Conservation (phyloP, 2,113 vertebrate genomes). For the Microcebus murinus region DNA sequence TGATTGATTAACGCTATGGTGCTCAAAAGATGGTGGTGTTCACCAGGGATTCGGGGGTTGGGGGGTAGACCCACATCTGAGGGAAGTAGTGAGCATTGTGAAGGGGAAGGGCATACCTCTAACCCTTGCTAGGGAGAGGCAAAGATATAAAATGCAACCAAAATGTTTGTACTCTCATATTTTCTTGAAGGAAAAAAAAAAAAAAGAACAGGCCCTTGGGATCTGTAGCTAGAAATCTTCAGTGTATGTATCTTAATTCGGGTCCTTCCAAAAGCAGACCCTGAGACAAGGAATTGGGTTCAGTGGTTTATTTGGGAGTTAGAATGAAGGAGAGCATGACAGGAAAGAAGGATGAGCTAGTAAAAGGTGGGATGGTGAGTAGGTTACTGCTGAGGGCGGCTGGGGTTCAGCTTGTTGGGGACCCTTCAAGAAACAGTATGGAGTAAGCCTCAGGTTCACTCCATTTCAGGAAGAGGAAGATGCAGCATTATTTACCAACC, state of each 20-base stretch:
- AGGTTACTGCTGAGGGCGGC: not conserved
- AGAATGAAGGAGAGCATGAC: not conserved
- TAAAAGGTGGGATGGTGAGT: not conserved
- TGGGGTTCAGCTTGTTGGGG: not conserved
- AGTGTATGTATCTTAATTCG: not conserved
- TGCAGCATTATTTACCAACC: accelerated
- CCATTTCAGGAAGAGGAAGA: accelerated
- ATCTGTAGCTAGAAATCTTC: not conserved
- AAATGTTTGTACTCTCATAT: too few relatives aligned
- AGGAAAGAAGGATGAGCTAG: not conserved
- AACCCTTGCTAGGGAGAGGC: too few relatives aligned
- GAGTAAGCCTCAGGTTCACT: not conserved
- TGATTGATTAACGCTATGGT: too few relatives aligned
- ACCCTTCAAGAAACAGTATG: not conserved
- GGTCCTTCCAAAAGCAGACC: not conserved
- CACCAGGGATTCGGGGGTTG: too few relatives aligned
- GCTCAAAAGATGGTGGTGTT: too few relatives aligned
- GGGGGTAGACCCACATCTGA: too few relatives aligned
- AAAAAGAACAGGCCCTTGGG: too few relatives aligned
- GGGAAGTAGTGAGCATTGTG: too few relatives aligned
- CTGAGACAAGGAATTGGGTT: not conserved
- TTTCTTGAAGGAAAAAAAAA: too few relatives aligned
- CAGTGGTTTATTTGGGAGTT: not conserved
- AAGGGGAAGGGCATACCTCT: too few relatives aligned
- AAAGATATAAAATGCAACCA: too few relatives aligned